A percentile compares a stretch with the other conserved stretches of the same genome.
Evolutionary conservation across 2,113 vertebrate species (phyloP).

Genomic region (Diphyllodes magnificus): DNA sequence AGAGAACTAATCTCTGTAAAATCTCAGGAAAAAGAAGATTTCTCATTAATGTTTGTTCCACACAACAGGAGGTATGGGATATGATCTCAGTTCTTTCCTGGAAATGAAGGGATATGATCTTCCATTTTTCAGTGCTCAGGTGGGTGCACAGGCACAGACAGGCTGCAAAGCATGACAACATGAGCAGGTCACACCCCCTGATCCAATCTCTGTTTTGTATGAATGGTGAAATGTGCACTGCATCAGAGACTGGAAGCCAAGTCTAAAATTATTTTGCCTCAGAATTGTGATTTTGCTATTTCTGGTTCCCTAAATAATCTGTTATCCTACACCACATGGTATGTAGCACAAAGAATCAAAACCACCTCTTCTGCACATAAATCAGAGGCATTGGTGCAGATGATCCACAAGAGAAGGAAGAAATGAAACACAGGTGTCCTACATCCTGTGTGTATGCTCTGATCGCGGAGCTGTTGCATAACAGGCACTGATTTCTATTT

Average conservation of each 20-base stretch:
- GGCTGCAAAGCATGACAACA: neutral
- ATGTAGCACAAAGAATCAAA: neutral
- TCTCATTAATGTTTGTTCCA: neutral
- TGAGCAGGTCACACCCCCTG: neutral
- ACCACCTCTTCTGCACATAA: fast-evolving
- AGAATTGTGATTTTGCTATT: neutral
- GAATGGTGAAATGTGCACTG: fast-evolving
- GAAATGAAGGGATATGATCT: neutral
- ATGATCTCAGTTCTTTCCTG: neutral
- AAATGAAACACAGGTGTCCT: neutral
- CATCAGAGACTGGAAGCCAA: neutral
- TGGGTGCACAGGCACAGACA: neutral
- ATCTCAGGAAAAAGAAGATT: neutral
- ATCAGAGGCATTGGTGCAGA: neutral
- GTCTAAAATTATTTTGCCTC: neutral
- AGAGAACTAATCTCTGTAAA: neutral
- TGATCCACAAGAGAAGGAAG: neutral
- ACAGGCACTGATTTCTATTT: neutral
- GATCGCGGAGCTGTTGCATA: neutral
- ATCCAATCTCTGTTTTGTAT: neutral
- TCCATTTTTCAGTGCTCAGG: neutral
- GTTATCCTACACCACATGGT: neutral
- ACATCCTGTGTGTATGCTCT: neutral
- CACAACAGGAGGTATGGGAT: neutral
- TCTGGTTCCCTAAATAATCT: neutral